phyloP scores from a whole-genome alignment of 2,797 vertebrate genomes.

The Chaenodraco wilsoni region DNA sequence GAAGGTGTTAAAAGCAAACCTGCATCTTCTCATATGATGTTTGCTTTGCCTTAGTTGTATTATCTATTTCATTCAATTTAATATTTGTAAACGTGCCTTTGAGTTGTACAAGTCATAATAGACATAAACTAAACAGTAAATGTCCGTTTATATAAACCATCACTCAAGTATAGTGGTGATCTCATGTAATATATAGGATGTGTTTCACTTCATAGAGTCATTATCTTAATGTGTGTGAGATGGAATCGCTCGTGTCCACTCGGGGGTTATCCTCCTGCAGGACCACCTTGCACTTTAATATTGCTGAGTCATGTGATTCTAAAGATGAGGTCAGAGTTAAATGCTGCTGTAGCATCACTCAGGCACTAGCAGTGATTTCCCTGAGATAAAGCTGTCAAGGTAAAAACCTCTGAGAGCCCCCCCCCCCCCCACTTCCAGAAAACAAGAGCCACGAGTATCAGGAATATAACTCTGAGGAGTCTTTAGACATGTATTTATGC shows the following conservation, averaged over 20 bases:
- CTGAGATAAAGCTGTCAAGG: slow-evolving; percentile 54
- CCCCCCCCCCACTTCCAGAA: slow-evolving; percentile 27
- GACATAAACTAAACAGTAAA: background rate
- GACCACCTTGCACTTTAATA: slow-evolving; percentile 53
- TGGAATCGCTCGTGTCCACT: slow-evolving; percentile 61
- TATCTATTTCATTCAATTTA: too few relatives aligned
- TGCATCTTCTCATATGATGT: too few relatives aligned
- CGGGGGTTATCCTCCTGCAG: slow-evolving; percentile 38
- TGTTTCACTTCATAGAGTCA: slow-evolving; percentile 40
- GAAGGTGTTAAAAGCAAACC: too few relatives aligned
- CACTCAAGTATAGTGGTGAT: slow-evolving; percentile 29
- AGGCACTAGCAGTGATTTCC: slow-evolving; percentile 38
- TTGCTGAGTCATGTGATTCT: slow-evolving; percentile 69
- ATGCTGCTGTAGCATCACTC: slow-evolving; percentile 35
- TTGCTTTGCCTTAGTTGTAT: too few relatives aligned
- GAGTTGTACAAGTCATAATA: too few relatives aligned
- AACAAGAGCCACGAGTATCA: slow-evolving; percentile 2
- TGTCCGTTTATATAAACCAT: slow-evolving; percentile 10
- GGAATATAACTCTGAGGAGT: slow-evolving; percentile 4
- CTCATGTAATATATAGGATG: slow-evolving; percentile 30
- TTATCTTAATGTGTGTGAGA: slow-evolving; percentile 66
- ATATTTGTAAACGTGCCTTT: too few relatives aligned
- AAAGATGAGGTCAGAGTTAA: slow-evolving; percentile 67
- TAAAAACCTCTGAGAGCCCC: slow-evolving; percentile 55
- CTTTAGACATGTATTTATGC: too few relatives aligned